Conservation (phyloP, 2,797 vertebrate species). For the Phoxinus dragarum region DNA sequence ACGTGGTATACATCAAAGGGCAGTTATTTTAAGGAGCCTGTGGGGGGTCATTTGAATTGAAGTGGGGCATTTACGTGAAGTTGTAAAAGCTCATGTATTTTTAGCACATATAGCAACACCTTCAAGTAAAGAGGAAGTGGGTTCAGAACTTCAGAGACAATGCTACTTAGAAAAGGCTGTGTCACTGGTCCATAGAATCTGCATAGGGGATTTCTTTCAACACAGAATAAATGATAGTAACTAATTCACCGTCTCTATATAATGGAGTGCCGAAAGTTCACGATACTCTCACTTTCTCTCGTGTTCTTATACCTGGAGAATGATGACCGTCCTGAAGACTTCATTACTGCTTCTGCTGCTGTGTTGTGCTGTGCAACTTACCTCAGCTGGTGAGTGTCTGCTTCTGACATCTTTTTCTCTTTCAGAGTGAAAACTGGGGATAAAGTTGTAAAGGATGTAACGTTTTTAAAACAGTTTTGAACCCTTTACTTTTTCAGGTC, state of each 20-base stretch:
- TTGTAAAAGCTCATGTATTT: background rate
- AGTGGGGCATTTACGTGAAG: background rate
- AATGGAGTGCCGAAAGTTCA: background rate
- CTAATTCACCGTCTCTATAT: background rate
- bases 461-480: too few species aligned
- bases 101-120: background rate
- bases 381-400: slow-evolving; percentile 9
- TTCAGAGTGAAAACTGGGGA: too few species aligned
- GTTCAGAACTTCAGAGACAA: background rate
- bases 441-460: too few species aligned
- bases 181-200: background rate
- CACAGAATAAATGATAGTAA: too few species aligned
- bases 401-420: background rate
- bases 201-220: slow-evolving; percentile 16
- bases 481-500: background rate
- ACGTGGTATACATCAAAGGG: background rate
- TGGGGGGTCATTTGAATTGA: background rate
- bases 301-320: background rate
- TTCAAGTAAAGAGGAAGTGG: background rate
- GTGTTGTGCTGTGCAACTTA: background rate
- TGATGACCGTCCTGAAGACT: slow-evolving; percentile 3
- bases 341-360: background rate
- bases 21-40: background rate
- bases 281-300: background rate
- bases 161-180: background rate